Evolutionary conservation across 2,113 vertebrate species (phyloP).

Genomic region (Hassar affinis): DNA sequence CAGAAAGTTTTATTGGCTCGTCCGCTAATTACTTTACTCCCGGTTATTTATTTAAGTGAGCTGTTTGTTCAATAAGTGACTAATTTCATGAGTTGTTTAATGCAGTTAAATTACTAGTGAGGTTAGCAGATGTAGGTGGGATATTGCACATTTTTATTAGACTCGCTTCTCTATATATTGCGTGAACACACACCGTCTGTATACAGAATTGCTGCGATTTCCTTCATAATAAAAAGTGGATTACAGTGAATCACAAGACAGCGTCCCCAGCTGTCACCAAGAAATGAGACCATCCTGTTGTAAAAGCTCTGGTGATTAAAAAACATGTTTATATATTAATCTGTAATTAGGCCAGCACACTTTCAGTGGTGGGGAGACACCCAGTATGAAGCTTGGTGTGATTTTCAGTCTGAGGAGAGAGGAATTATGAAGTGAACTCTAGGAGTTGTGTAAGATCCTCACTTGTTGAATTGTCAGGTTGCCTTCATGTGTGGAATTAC

Average conservation of each 20-base stretch:
- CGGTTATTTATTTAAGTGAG: conserved; percentile 20
- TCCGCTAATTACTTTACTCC: conserved; percentile 30
- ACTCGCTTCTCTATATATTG: conserved; percentile 72
- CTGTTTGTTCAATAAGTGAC: conserved; percentile 27
- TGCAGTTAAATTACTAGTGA: conserved; percentile 24
- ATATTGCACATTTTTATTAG: conserved; percentile 39
- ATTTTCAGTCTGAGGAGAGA: conserved; percentile 3
- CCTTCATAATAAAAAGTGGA: conserved; percentile 99
- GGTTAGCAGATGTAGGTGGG: conserved; percentile 49
- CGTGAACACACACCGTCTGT: conserved; percentile 80
- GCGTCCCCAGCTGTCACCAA: conserved; percentile 95
- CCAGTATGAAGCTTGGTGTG: not conserved
- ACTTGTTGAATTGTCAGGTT: conserved; percentile 50
- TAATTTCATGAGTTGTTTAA: conserved; percentile 36
- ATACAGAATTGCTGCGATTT: conserved; percentile 85
- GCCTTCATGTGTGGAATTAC: not conserved
- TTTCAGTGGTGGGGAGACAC: conserved; percentile 16
- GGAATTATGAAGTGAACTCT: conserved; percentile 21
- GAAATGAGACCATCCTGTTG: conserved; percentile 87
- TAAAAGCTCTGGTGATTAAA: conserved; percentile 80
- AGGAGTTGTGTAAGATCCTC: conserved; percentile 20
- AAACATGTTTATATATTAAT: conserved; percentile 84
- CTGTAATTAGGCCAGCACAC: conserved; percentile 64
- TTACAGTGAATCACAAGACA: conserved; percentile 94
- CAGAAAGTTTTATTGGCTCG: conserved; percentile 22